Evolutionary conservation across 37 sponge, comb jelly and placozoan species (phyloP), one percentile per base, ranked within the genome.

Genomic region (Bolinopsis microptera): DNA sequence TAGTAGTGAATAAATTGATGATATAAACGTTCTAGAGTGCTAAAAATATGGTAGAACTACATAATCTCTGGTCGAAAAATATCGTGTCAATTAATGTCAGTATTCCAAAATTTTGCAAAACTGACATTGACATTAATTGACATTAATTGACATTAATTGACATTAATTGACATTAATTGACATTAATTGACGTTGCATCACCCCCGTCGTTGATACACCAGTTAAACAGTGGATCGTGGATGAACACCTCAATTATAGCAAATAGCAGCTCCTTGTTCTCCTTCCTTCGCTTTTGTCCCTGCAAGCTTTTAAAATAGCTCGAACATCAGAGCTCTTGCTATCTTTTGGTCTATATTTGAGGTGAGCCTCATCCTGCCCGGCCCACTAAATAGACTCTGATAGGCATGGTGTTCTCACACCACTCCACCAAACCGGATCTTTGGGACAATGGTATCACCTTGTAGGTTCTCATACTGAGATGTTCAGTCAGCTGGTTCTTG

Each of bases 331-430:
- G 35, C 93, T 95, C 39, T 94, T 39, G 95, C 92, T 94, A 76
- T 96, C 97, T 5, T 35, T 32, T 22, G 97, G 97, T 9, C 94
- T 40, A 94, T 98, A 97, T 26, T 96, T 92, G 16, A n/a, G 18
- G 69, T 98, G 99, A n/a, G 99, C 97, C 22, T 96, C 96, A 21
- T 94, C 67, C 1, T 34, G 68, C 74, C 67, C 94, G 72, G 9
- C 95, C 96, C 37, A 98, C 94, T 27, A 98, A 94, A 93, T 98
- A 98, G 0, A 92, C 76, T 23, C 97, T 97, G 35, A 98, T 83
- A 23, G 99, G 96, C 27, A 93, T 39, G 0, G 99, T 97, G 39
- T 95, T 97, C 86, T 97, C 99, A 96, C 99, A 98, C 97, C 97
- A 98, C 70, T 96, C 96, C 22, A 98, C 95, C 3, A 98, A 68